These are phyloP conservation scores for Morpho helenor DNA, from an alignment of 2,888 invertebrate genomes.

Conservation along the genomic window DNA sequence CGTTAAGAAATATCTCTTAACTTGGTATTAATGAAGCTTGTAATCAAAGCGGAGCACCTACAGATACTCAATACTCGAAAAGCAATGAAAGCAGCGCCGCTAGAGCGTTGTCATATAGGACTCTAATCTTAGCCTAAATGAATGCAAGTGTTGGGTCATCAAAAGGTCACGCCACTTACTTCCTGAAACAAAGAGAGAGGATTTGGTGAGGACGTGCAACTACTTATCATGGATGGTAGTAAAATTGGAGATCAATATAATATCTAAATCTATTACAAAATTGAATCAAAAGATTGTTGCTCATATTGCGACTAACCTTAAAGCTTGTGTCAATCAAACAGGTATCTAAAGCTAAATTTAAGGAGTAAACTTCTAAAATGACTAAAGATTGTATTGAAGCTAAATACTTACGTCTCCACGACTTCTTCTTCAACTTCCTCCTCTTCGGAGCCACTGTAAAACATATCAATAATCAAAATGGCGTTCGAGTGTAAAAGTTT, in stretches of 20 bases:
- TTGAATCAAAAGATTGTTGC: slow-evolving; percentile 30
- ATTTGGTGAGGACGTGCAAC: slow-evolving; percentile 69
- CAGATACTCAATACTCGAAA: slow-evolving; percentile 43
- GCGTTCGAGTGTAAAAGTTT: neutral
- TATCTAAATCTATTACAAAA: too few species aligned
- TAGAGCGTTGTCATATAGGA: slow-evolving; percentile 62
- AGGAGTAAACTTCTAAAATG: slow-evolving; percentile 37
- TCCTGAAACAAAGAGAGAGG: slow-evolving; percentile 78
- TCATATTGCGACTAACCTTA: slow-evolving; percentile 64
- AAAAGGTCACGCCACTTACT: slow-evolving; percentile 78
- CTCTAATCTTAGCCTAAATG: slow-evolving; percentile 63
- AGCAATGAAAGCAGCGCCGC: slow-evolving; percentile 67
- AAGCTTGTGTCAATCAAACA: slow-evolving; percentile 70
- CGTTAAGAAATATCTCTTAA: slow-evolving; percentile 16
- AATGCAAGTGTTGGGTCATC: slow-evolving; percentile 72
- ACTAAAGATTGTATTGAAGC: slow-evolving; percentile 28
- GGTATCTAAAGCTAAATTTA: slow-evolving; percentile 27
- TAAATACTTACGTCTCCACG: slow-evolving; percentile 84
- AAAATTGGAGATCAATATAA: slow-evolving; percentile 36
- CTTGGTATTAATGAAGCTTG: slow-evolving; percentile 23
- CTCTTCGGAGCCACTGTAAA: slow-evolving; percentile 83
- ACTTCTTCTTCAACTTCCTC: slow-evolving; percentile 89
- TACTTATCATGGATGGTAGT: slow-evolving; percentile 41
- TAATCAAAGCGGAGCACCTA: slow-evolving; percentile 24
- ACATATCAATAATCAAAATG: slow-evolving; percentile 35